Conservation (phyloP, 2,888 invertebrate genomes). For the Drosophila niveifrons region DNA sequence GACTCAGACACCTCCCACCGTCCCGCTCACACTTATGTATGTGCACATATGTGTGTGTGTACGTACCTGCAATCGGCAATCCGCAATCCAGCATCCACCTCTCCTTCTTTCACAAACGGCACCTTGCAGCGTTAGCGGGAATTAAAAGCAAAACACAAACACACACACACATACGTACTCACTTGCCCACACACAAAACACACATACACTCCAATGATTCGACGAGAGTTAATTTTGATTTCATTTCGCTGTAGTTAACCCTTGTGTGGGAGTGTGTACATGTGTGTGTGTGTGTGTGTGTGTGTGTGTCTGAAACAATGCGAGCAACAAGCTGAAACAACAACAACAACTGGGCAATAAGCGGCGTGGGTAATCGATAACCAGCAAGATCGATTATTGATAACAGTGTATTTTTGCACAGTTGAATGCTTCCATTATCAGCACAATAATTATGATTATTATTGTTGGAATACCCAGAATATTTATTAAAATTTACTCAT, state of each 20-base stretch:
- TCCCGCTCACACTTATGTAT: background rate
- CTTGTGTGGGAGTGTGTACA: slow-evolving; percentile 6
- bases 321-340: slow-evolving; percentile 5
- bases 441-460: background rate
- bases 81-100: background rate
- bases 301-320: slow-evolving; percentile 19
- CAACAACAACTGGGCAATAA: slow-evolving; percentile 1
- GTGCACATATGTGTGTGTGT: background rate
- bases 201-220: slow-evolving; percentile 22
- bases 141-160: slow-evolving; percentile 21
- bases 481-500: background rate
- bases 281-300: too few species aligned
- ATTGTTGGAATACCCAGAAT: background rate
- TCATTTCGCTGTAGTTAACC: slow-evolving; percentile 26
- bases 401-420: background rate
- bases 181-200: slow-evolving; percentile 18
- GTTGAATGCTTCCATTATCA: background rate
- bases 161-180: background rate
- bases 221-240: slow-evolving; percentile 55
- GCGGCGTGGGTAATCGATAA: slow-evolving; percentile 8
- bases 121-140: slow-evolving; percentile 24
- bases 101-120: slow-evolving; percentile 3
- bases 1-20: background rate
- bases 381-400: slow-evolving; percentile 3
- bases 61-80: background rate